Percentiles rank a stretch among this genome's conserved stretches.
These are phyloP conservation scores for Paragorgia papillata DNA, from an alignment of 92 coral and sea anemone species.

Conservation along the genomic window DNA sequence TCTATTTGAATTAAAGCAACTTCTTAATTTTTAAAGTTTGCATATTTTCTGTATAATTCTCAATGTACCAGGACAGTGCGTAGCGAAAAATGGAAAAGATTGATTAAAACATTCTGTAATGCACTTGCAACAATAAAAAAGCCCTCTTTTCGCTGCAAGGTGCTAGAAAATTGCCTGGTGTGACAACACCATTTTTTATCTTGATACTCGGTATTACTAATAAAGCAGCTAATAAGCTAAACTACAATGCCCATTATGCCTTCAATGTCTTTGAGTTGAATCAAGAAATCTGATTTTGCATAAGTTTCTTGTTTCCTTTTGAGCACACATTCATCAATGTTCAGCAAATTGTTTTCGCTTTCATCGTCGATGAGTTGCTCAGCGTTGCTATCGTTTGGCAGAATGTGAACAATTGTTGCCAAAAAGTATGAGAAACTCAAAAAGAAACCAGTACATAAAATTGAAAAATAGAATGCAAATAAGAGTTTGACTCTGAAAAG, in stretches of 20 bases:
- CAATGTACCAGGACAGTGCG: too few species aligned
- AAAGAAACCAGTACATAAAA: slow-evolving; percentile 2
- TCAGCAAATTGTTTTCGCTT: not conserved
- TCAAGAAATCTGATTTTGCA: not conserved
- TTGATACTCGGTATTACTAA: too few species aligned
- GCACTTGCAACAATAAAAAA: too few species aligned
- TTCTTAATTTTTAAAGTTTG: too few species aligned
- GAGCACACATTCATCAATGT: not conserved
- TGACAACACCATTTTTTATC: too few species aligned
- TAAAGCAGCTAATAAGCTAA: not conserved
- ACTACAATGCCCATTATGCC: not conserved
- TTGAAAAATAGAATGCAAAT: slow-evolving; percentile 7
- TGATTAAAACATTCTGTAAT: too few species aligned
- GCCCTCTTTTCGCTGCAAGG: too few species aligned
- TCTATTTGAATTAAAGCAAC: too few species aligned
- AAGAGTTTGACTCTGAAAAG: slow-evolving; percentile 1
- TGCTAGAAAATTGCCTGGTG: too few species aligned
- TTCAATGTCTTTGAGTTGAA: not conserved
- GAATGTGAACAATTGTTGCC: not conserved
- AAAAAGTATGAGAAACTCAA: slow-evolving; percentile 10
- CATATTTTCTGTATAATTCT: too few species aligned
- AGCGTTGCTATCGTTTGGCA: not conserved
- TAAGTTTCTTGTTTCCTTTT: not conserved
- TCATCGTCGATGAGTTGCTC: not conserved
- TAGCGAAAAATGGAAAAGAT: too few species aligned